Evolutionary conservation across 2,797 vertebrate genomes (phyloP).

Genomic region (Denticeps clupeoides): DNA sequence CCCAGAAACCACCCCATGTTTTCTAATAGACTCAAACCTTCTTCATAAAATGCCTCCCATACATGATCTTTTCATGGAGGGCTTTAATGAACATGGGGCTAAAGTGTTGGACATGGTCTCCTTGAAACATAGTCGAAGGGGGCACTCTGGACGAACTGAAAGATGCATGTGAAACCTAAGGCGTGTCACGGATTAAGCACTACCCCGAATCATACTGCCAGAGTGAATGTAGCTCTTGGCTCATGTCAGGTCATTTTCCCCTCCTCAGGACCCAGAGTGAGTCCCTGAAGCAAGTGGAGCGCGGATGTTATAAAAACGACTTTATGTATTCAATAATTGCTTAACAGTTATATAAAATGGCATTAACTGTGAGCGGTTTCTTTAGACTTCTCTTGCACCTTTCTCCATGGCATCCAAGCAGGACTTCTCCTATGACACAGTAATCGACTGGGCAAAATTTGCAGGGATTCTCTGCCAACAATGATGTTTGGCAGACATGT

Average conservation of each 20-base stretch:
- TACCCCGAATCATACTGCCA: slow-evolving; percentile 67
- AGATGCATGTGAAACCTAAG: slow-evolving; percentile 69
- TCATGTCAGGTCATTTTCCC: slow-evolving; percentile 47
- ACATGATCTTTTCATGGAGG: too few species aligned
- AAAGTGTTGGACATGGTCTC: too few species aligned
- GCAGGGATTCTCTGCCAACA: too few species aligned
- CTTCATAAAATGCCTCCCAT: too few species aligned
- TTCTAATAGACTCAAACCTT: too few species aligned
- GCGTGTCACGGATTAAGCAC: slow-evolving; percentile 71
- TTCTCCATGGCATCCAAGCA: too few species aligned
- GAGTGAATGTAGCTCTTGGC: slow-evolving; percentile 91
- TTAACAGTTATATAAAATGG: slow-evolving; percentile 62
- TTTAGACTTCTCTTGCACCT: too few species aligned
- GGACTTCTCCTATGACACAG: too few species aligned
- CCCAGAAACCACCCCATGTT: too few species aligned
- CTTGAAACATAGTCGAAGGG: slow-evolving; percentile 35
- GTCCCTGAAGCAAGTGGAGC: slow-evolving; percentile 48
- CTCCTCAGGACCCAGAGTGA: slow-evolving; percentile 46
- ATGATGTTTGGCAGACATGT: too few species aligned
- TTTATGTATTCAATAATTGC: slow-evolving; percentile 77
- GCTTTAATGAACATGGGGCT: too few species aligned
- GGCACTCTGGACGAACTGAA: slow-evolving; percentile 56
- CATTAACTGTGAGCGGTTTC: slow-evolving; percentile 57
- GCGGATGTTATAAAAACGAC: slow-evolving; percentile 69
- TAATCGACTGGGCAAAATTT: too few species aligned